Base-by-base conservation (phyloP, 1,140 invertebrate genomes). In the Drosophila pachea region DNA sequence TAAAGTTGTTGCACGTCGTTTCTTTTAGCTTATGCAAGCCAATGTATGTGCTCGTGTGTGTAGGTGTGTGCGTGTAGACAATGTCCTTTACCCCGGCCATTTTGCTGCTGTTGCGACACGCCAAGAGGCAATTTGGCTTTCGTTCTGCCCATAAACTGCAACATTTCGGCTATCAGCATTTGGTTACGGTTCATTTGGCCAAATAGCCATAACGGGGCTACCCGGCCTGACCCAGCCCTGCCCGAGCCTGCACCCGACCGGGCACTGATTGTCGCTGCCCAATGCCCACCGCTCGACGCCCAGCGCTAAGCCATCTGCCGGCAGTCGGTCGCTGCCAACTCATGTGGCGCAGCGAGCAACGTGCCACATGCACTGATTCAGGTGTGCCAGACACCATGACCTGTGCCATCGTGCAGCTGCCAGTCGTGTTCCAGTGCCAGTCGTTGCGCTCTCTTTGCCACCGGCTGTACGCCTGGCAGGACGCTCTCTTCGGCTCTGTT, bases 121-220 rank as follows among this genome's bases (percentile, higher is more conserved):
- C 61, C 75, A 76, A 84, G 65, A 73, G 74, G 62, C 75, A 76
- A 84, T 83, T 84, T 84, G 73, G 75, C 75, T 62, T 78, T 66
- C 68, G 75, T 40, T 60, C 50, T 67, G 72, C 61, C 55, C 79
- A 83, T 79, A 84, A 84, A 84, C 76, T 79, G 68, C 68, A 83
- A 76, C 66, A 83, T 83, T 83, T 70, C 48, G 76, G 76, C 79
- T 84, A 83, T 84, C 73, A 83, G 79, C 73, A 76, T 79, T 83
- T 84, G 79, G 76, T 73, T 83, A 84, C 68, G 79, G 68, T 84
- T 83, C 78, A 82, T 82, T 82, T 82, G 76, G 71, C 76, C 76
- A 78, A 66, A 69, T 62, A 68, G 62, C 73, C 54, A 60, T 68
- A 77, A 66, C 69, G 22, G 45, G 73, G 53, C 50, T 22, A 22